A percentile compares a stretch with the other conserved stretches of the same genome.
Evolutionary conservation across 2,797 vertebrate species (phyloP).

Genomic region (Scolopax bukidnonensis): DNA sequence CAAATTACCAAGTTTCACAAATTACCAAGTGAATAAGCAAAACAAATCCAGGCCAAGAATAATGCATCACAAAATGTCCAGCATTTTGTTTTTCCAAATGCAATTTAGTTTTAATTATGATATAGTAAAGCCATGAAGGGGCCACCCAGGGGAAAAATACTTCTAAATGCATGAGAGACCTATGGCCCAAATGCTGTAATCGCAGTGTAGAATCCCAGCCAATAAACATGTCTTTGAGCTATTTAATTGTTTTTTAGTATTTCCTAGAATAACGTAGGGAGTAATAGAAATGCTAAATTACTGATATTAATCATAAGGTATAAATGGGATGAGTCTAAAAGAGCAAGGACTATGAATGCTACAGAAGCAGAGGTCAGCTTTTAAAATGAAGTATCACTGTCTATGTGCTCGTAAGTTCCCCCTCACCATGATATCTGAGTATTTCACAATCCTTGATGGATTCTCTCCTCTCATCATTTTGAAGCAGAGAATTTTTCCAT

Average conservation of each 20-base stretch:
- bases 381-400: constrained; percentile 9
- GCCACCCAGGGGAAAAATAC: background rate
- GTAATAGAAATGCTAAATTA: constrained; percentile 15
- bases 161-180: constrained; percentile 27
- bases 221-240: constrained; percentile 13
- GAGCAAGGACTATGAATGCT: background rate
- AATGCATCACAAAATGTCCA: constrained; percentile 36
- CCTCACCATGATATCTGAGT: background rate
- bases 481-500: background rate
- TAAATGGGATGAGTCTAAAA: constrained; percentile 24
- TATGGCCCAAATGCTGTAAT: background rate
- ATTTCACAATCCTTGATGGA: background rate
- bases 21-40: constrained; percentile 58
- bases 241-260: background rate
- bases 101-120: constrained; percentile 60
- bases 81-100: constrained; percentile 21
- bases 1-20: constrained; percentile 66
- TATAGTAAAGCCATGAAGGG: constrained; percentile 22
- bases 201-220: background rate
- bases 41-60: constrained; percentile 48
- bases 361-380: constrained; percentile 13
- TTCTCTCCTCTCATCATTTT: background rate
- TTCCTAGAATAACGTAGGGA: background rate
- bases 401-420: background rate
- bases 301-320: constrained; percentile 37